Base-by-base conservation (phyloP, 2,113 vertebrate genomes). In the Forbesichthys agassizii region DNA sequence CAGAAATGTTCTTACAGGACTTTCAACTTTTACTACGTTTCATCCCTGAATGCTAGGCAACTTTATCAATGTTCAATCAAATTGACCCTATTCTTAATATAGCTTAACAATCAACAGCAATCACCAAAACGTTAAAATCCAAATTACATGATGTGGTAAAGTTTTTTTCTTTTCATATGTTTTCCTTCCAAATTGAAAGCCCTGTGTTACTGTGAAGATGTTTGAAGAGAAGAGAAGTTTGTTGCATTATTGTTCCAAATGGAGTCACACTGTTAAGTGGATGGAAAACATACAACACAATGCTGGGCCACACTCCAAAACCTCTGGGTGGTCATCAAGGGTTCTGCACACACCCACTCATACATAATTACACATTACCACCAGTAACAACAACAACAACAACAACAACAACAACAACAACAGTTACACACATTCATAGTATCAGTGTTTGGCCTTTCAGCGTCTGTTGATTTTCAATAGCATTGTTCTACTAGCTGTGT, bases 221-320 rank as follows among this genome's bases (percentile, higher is more conserved):
- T 62, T 16, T 16, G 16, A 16, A 16, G 16, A 16, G 16, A 33
- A 33, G 48, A 48, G 33, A 42, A 53, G 55, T 68, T 72, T 83
- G 78, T 87, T 80, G 66, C 78, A 65, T 77, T 67, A 74, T 75
- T 48, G n/a, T 48, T 63, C 69, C 73, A 80, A 85, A 83, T 80
- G 74, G 71, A 82, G 68, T 75, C 69, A 61, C 61, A 51, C 48
- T 69, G 77, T 83, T 75, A 69, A 88, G 83, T 80, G 82, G 77
- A 74, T 12, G 83, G 84, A 88, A 83, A 87, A 80, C 78, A 79
- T 64, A 65, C 53, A 51, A 68, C 71, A 84, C 84, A 87, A 77
- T 76, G 61, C 18, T 69, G 82, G 74, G 79, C 85, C 85, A 84
- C 84, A 85, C 76, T 76, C 70, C 63, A 51, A 12, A 12, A 48